Percentiles rank a stretch among this genome's conserved stretches.
phyloP scores from a whole-genome alignment of 2,888 invertebrate genomes.

The Allygus modestus region DNA sequence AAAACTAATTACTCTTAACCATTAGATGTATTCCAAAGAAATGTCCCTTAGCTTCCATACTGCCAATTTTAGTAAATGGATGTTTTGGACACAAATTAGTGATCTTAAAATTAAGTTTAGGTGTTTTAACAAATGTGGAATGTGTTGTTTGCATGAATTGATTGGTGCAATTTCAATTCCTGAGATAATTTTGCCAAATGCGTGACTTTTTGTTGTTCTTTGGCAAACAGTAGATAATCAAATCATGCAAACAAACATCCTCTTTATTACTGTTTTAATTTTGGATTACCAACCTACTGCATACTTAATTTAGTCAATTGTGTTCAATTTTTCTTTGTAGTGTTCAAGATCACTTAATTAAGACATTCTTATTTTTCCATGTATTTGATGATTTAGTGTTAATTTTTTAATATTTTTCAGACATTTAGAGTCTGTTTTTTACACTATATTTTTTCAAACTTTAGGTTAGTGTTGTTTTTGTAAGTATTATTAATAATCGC shows the following conservation, averaged over 20 bases:
- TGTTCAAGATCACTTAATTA: constrained; percentile 30
- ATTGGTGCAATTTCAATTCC: not conserved
- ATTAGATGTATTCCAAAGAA: constrained; percentile 55
- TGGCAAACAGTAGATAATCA: not conserved
- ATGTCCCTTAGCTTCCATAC: constrained; percentile 50
- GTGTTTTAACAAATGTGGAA: not conserved
- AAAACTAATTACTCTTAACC: constrained; percentile 37
- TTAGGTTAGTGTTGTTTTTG: constrained; percentile 51
- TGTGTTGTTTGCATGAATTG: constrained; percentile 10
- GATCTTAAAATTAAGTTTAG: constrained; percentile 51
- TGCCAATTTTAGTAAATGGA: constrained; percentile 38
- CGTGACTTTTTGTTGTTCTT: not conserved
- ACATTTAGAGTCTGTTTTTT: constrained; percentile 36
- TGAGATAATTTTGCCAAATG: not conserved
- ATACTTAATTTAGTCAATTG: not conserved
- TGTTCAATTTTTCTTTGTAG: constrained; percentile 24
- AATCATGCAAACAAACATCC: not conserved
- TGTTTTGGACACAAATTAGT: constrained; percentile 40
- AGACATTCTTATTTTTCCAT: constrained; percentile 48
- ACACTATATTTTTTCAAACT: constrained; percentile 24
- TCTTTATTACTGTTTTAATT: not conserved
- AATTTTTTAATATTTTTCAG: constrained; percentile 22
- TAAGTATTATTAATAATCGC: constrained; percentile 50
- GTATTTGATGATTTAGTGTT: constrained; percentile 29
- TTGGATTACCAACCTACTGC: not conserved